Percentiles rank a stretch among this genome's conserved stretches.
These are phyloP conservation scores for Chaetogeoica ovagalla DNA, from an alignment of 2,888 invertebrate genomes.

Conservation along the genomic window DNA sequence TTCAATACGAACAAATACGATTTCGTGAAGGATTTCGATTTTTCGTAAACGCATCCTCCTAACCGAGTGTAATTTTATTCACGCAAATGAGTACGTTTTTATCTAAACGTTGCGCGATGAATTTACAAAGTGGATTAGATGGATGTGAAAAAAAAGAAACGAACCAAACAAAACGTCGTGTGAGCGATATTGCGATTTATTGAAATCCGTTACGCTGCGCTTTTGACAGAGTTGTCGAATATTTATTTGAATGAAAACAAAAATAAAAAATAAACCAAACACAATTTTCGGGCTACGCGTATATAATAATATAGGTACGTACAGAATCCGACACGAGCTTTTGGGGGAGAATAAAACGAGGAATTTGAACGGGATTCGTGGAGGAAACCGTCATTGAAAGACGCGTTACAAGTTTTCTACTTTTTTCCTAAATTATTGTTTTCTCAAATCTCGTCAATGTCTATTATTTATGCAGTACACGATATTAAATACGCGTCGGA, in stretches of 20 bases:
- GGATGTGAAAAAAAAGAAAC: background rate
- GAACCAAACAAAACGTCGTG: background rate
- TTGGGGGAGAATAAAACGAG: background rate
- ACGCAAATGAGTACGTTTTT: too few species aligned
- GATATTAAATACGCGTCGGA: too few species aligned
- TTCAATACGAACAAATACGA: too few species aligned
- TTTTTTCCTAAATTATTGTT: slow-evolving; percentile 12
- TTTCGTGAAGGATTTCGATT: too few species aligned
- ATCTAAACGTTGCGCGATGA: background rate
- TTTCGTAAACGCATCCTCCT: too few species aligned
- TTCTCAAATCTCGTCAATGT: background rate
- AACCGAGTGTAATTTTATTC: too few species aligned
- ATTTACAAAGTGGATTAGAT: background rate
- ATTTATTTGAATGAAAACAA: background rate
- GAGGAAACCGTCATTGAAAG: slow-evolving; percentile 15
- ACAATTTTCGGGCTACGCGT: background rate
- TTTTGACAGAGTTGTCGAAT: background rate
- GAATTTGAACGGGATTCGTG: background rate
- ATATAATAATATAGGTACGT: background rate
- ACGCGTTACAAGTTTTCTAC: background rate
- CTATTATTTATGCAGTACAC: too few species aligned
- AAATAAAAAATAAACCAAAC: background rate
- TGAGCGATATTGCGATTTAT: background rate
- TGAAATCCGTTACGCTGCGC: background rate
- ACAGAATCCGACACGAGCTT: background rate